These are phyloP conservation scores for Oligia fasciuncula DNA, from an alignment of 2,888 invertebrate species.

Conservation along the genomic window DNA sequence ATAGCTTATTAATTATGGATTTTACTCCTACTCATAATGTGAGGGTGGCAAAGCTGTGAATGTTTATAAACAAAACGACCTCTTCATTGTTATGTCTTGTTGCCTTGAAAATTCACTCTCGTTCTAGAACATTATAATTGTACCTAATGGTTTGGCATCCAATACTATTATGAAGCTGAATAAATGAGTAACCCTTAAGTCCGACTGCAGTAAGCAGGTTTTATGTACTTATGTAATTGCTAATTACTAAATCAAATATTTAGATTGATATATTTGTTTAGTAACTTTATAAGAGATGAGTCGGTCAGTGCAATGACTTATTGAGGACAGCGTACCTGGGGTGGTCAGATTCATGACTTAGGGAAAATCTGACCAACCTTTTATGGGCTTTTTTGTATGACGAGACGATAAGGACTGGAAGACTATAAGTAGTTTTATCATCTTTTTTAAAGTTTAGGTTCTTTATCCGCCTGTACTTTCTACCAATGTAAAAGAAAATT, in stretches of 20 bases:
- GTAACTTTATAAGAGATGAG: not conserved
- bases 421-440: not conserved
- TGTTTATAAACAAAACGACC: slow-evolving; percentile 1
- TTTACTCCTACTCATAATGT: slow-evolving; percentile 1
- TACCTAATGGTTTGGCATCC: not conserved
- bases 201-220: not conserved
- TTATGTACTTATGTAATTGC: not conserved
- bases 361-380: not conserved
- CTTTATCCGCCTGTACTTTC: too few species aligned
- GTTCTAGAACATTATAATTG: not conserved
- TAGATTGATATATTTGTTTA: slow-evolving; percentile 10
- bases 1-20: slow-evolving; percentile 36
- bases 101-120: not conserved
- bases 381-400: not conserved
- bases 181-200: not conserved
- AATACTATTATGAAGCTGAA: not conserved
- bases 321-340: not conserved
- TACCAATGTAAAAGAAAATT: not conserved
- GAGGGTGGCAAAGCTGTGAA: not conserved
- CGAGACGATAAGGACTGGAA: too few species aligned
- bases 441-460: not conserved
- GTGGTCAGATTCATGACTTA: not conserved
- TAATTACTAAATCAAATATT: slow-evolving; percentile 15
- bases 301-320: slow-evolving; percentile 15
- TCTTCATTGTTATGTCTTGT: not conserved